Evolutionary conservation across 1,140 invertebrate species (phyloP).

Genomic region (Meloidogyne hapla): DNA sequence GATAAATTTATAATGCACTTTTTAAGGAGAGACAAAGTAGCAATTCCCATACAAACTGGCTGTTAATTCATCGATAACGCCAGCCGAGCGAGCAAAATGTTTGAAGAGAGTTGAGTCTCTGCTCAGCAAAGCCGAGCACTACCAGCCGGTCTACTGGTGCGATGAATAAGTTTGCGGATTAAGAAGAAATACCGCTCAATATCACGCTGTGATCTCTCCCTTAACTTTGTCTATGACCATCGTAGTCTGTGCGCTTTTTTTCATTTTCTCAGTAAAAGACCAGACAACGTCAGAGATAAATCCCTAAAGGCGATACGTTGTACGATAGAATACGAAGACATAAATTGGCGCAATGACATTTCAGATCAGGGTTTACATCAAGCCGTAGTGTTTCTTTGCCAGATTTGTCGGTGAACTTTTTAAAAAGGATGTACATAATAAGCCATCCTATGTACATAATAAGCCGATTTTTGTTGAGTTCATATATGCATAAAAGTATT

Average conservation of each 20-base stretch:
- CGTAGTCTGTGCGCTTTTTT: background rate
- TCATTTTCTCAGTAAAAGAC: background rate
- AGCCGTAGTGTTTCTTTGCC: background rate
- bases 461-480: too few relatives aligned
- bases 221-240: background rate
- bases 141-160: background rate
- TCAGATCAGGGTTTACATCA: background rate
- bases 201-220: background rate
- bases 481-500: too few relatives aligned
- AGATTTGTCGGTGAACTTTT: too few relatives aligned
- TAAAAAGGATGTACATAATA: too few relatives aligned
- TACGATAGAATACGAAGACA: background rate
- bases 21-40: background rate
- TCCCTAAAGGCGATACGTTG: background rate
- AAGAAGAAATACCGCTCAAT: conserved; percentile 2
- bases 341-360: background rate
- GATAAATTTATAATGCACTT: background rate
- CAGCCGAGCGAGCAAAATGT: background rate
- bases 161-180: background rate
- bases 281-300: background rate
- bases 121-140: background rate
- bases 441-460: too few relatives aligned
- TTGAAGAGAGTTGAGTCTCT: background rate
- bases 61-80: background rate
- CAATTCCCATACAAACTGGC: too few relatives aligned